Conservation (phyloP, 2,888 invertebrate species). For the Diarsia dahlii region DNA sequence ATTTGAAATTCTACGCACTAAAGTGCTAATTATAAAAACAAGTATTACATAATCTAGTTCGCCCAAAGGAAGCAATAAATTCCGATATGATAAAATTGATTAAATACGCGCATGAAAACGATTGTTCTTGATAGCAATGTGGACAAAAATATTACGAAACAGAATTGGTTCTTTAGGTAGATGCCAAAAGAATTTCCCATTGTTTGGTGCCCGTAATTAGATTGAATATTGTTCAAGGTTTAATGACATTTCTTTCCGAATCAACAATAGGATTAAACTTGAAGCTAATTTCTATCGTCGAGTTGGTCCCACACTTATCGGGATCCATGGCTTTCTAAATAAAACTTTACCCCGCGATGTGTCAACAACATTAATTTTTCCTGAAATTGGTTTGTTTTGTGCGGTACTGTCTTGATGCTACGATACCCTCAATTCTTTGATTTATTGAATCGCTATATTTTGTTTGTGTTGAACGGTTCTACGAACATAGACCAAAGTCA, state of each 20-base stretch:
- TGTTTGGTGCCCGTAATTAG: constrained; percentile 3
- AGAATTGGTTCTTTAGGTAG: constrained; percentile 5
- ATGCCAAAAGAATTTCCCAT: constrained; percentile 18
- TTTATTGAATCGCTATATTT: constrained; percentile 36
- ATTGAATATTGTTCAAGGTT: constrained; percentile 9
- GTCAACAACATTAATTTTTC: constrained; percentile 15
- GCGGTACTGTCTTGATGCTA: constrained; percentile 6
- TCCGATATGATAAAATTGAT: constrained; percentile 36
- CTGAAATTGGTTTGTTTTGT: constrained; percentile 29
- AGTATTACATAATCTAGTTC: constrained; percentile 14
- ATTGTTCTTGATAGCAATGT: constrained; percentile 40
- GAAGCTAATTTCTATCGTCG: neutral
- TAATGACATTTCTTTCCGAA: constrained; percentile 7
- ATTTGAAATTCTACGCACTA: neutral
- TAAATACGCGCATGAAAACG: constrained; percentile 28
- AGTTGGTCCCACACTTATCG: constrained; percentile 15
- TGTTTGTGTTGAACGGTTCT: constrained; percentile 40
- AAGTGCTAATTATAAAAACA: constrained; percentile 28
- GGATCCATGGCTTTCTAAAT: constrained; percentile 15
- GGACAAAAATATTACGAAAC: constrained; percentile 8
- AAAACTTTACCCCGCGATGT: neutral
- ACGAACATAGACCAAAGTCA: constrained; percentile 28
- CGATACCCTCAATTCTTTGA: constrained; percentile 21
- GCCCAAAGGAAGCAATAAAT: constrained; percentile 16
- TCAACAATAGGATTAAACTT: constrained; percentile 2